These are phyloP conservation scores for Apodemia zela DNA, from an alignment of 2,888 invertebrate genomes.

Conservation along the genomic window DNA sequence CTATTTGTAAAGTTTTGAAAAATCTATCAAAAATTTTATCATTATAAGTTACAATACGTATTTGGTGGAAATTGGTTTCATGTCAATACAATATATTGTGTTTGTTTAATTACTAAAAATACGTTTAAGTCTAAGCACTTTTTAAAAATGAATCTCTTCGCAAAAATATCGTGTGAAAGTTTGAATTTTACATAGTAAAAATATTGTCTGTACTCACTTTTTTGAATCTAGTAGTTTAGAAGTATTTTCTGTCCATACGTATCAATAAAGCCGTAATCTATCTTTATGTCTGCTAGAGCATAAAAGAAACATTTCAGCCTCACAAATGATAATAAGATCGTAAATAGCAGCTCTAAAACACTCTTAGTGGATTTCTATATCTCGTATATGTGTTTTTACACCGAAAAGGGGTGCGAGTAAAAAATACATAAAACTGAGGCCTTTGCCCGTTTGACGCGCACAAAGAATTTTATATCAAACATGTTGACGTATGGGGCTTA, in stretches of 20 bases:
- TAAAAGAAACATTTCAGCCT: conserved; percentile 32
- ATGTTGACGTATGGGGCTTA: conserved; percentile 55
- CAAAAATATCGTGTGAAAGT: background rate
- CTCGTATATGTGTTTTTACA: conserved; percentile 49
- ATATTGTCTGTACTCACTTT: no score
- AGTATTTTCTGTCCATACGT: conserved; percentile 17
- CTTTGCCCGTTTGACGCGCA: conserved; percentile 59
- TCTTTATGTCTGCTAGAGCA: conserved; percentile 32
- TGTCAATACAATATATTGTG: no score
- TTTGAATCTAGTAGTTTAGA: background rate
- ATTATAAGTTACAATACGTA: no score
- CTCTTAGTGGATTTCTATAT: conserved; percentile 55
- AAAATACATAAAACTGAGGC: conserved; percentile 53
- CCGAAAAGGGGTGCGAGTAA: conserved; percentile 56
- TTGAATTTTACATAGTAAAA: no score
- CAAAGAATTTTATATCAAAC: conserved; percentile 65
- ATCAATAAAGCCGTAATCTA: conserved; percentile 28
- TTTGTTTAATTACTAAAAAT: no score
- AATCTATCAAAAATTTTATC: no score
- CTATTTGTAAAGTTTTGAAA: no score
- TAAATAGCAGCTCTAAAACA: conserved; percentile 55
- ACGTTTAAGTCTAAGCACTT: no score
- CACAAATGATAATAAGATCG: conserved; percentile 52
- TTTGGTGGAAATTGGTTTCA: no score
- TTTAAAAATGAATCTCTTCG: no score